Percentiles rank a stretch among this genome's conserved stretches.
Evolutionary conservation across 2,888 invertebrate species (phyloP).

Genomic region (Camptogramma bilineatum): DNA sequence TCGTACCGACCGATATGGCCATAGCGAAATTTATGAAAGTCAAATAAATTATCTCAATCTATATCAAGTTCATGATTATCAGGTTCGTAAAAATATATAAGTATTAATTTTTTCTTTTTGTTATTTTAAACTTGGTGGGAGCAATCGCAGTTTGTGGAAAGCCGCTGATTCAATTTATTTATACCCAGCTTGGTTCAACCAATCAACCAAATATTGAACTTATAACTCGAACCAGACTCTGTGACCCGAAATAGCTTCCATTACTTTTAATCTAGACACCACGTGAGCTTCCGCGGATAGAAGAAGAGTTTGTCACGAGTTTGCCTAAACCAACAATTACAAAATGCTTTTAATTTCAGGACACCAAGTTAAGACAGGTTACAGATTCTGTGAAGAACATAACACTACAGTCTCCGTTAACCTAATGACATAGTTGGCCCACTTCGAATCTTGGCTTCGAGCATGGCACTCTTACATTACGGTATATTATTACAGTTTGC

Average conservation of each 20-base stretch:
- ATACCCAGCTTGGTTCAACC: too few species aligned
- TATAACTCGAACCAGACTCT: too few species aligned
- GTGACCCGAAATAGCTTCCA: too few species aligned
- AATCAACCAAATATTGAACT: too few species aligned
- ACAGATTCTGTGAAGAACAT: conserved; percentile 57
- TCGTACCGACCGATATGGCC: conserved; percentile 5
- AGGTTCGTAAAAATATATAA: too few species aligned
- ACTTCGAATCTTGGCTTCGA: conserved; percentile 64
- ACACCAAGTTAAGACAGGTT: neutral
- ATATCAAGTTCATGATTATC: too few species aligned
- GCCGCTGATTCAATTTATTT: neutral
- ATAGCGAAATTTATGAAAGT: conserved; percentile 6
- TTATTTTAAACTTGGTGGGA: too few species aligned
- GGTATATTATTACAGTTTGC: conserved; percentile 72
- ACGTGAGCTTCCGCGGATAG: neutral
- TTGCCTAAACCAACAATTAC: neutral
- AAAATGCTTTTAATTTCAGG: conserved; percentile 7
- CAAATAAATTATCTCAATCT: conserved; percentile 13
- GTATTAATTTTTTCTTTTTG: too few species aligned
- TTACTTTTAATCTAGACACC: too few species aligned
- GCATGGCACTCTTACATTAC: conserved; percentile 72
- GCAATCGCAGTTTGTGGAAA: too few species aligned
- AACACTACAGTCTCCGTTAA: conserved; percentile 71
- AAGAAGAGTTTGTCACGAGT: neutral
- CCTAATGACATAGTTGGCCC: conserved; percentile 78